Evolutionary conservation across 2,888 invertebrate species (phyloP).

Genomic region (Phortica okadai): DNA sequence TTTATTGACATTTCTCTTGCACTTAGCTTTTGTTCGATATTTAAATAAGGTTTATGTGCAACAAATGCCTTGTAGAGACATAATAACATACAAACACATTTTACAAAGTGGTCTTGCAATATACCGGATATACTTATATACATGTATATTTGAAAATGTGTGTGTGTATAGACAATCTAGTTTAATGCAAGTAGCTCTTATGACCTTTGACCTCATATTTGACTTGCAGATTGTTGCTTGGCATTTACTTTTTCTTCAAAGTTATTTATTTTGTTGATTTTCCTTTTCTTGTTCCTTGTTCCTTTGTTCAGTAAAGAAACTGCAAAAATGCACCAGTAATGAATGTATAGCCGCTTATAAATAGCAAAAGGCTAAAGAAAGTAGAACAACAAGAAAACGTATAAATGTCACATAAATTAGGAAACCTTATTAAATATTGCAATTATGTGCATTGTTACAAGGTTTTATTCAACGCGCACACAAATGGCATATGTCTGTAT

Average conservation of each 20-base stretch:
- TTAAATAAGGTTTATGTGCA: constrained; percentile 54
- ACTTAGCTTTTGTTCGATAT: constrained; percentile 62
- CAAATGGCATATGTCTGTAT: neutral
- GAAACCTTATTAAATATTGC: neutral
- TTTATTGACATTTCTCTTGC: constrained; percentile 61
- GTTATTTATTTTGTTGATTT: neutral
- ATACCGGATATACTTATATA: neutral
- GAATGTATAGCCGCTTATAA: neutral
- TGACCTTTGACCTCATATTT: constrained; percentile 32
- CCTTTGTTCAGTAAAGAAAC: neutral
- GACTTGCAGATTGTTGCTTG: constrained; percentile 28
- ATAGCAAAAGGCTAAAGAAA: neutral
- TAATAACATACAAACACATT: neutral
- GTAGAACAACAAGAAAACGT: constrained; percentile 4
- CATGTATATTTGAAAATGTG: neutral
- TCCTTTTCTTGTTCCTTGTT: neutral
- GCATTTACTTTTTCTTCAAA: neutral
- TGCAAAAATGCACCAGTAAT: constrained; percentile 19
- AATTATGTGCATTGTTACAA: constrained; percentile 1
- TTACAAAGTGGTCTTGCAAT: neutral
- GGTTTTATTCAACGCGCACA: neutral
- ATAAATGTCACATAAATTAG: constrained; percentile 6
- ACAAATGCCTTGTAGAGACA: constrained; percentile 18
- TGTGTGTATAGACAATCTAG: constrained; percentile 8
- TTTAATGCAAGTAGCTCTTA: constrained; percentile 19